A percentile compares a stretch with the other conserved stretches of the same genome.
Evolutionary conservation across 2,113 vertebrate genomes (phyloP).

Genomic region (Cryptotis parvus): DNA sequence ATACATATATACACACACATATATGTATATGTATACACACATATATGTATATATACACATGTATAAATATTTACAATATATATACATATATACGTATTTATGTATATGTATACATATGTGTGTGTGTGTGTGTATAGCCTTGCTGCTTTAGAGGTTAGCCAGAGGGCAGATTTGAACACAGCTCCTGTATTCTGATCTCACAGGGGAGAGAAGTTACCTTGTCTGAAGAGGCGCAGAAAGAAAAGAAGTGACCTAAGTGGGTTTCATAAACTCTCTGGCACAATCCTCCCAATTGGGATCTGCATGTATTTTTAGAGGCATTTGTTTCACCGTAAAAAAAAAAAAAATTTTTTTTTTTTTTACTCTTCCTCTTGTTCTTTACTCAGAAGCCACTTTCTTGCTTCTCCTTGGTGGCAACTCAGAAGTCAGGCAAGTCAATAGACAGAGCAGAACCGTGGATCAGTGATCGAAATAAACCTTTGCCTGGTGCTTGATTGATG

Average conservation of each 20-base stretch:
- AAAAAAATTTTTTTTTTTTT: neutral
- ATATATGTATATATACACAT: too few relatives aligned
- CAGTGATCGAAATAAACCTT: neutral
- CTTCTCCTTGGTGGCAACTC: neutral
- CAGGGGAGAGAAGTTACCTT: neutral
- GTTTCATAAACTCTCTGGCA: neutral
- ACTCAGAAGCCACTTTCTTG: neutral
- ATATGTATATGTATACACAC: too few relatives aligned
- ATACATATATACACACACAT: neutral
- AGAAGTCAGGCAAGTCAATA: neutral
- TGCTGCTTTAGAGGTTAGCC: slow-evolving; percentile 28
- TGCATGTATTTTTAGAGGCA: neutral
- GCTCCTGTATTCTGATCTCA: slow-evolving; percentile 6
- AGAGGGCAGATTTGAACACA: neutral
- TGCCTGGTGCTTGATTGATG: neutral
- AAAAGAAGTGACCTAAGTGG: slow-evolving; percentile 14
- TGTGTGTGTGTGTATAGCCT: too few relatives aligned
- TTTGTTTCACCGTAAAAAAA: neutral
- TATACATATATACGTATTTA: neutral
- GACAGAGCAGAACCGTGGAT: neutral
- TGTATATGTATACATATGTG: too few relatives aligned
- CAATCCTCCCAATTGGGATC: neutral
- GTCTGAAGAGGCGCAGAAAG: neutral
- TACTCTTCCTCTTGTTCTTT: neutral
- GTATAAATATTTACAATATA: too few relatives aligned